phyloP scores from a whole-genome alignment of 2,113 vertebrate genomes.

The Xyliphius kryptos region DNA sequence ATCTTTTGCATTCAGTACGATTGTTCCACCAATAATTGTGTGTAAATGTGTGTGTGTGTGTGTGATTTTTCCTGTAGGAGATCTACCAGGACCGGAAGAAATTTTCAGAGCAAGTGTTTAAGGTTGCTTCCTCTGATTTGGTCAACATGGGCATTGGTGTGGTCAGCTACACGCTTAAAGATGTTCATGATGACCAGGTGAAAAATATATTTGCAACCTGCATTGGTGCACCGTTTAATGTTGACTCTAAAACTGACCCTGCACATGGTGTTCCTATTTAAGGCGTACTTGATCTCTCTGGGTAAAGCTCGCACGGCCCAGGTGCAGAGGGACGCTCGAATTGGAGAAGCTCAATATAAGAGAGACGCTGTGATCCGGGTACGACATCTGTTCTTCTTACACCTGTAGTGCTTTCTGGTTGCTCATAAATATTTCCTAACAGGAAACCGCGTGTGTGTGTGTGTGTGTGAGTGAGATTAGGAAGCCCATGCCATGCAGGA shows the following conservation, averaged over 20 bases:
- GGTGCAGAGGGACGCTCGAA: conserved; percentile 84
- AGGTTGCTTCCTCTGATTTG: conserved; percentile 89
- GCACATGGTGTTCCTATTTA: not conserved
- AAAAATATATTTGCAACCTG: too few species aligned
- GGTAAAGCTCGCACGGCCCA: conserved; percentile 88
- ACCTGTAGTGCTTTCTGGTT: not conserved
- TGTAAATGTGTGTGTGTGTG: not conserved
- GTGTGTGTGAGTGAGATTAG: too few species aligned
- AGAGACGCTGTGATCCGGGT: conserved; percentile 82
- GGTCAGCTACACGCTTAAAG: conserved; percentile 92
- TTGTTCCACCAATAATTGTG: too few species aligned
- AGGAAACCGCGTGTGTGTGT: too few species aligned
- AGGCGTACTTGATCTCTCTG: conserved; percentile 82
- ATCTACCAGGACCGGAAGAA: conserved; percentile 95
- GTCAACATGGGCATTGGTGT: conserved; percentile 95
- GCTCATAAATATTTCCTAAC: too few species aligned
- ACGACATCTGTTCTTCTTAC: conserved; percentile 2
- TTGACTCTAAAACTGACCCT: not conserved
- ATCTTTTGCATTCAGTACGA: too few species aligned
- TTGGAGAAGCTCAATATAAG: conserved; percentile 87
- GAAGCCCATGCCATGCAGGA: conserved; percentile 84
- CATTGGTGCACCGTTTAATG: not conserved
- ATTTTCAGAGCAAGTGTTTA: conserved; percentile 92
- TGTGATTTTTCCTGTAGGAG: conserved; percentile 61
- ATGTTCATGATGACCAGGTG: conserved; percentile 92